Percentiles rank a stretch among this genome's conserved stretches.
These are phyloP conservation scores for Calonectris borealis DNA, from an alignment of 2,113 vertebrate genomes.

Conservation along the genomic window DNA sequence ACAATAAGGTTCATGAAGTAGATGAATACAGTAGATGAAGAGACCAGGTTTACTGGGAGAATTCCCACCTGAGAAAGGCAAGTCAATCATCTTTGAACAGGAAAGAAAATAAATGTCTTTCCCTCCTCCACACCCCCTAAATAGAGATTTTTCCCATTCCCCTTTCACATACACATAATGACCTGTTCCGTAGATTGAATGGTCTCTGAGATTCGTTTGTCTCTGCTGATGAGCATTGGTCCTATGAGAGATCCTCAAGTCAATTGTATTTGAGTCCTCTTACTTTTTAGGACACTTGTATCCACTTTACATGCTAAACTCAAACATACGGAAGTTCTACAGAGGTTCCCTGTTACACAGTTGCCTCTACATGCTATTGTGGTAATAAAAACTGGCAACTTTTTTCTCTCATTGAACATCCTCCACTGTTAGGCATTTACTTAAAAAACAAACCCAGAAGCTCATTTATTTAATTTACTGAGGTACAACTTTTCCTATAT, in stretches of 20 bases:
- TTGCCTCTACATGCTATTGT: not conserved
- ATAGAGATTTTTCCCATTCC: not conserved
- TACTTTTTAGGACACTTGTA: not conserved
- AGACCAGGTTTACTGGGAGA: not conserved
- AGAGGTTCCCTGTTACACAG: not conserved
- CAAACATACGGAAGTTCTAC: not conserved
- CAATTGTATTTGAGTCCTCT: not conserved
- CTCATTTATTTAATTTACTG: not conserved
- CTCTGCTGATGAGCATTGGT: not conserved
- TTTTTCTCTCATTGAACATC: not conserved
- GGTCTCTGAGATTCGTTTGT: not conserved
- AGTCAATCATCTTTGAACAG: not conserved
- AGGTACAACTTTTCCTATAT: not conserved
- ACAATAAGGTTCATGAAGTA: not conserved
- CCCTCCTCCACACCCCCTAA: accelerated
- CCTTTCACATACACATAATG: not conserved
- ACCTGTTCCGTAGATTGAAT: not conserved
- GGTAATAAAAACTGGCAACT: not conserved
- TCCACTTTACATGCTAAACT: not conserved
- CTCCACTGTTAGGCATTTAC: not conserved
- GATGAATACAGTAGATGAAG: not conserved
- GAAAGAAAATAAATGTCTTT: not conserved
- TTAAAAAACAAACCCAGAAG: not conserved
- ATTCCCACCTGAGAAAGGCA: not conserved
- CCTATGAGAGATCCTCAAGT: not conserved